Base-by-base conservation (phyloP, 2,888 invertebrate genomes). In the Eupithecia pulchellata region DNA sequence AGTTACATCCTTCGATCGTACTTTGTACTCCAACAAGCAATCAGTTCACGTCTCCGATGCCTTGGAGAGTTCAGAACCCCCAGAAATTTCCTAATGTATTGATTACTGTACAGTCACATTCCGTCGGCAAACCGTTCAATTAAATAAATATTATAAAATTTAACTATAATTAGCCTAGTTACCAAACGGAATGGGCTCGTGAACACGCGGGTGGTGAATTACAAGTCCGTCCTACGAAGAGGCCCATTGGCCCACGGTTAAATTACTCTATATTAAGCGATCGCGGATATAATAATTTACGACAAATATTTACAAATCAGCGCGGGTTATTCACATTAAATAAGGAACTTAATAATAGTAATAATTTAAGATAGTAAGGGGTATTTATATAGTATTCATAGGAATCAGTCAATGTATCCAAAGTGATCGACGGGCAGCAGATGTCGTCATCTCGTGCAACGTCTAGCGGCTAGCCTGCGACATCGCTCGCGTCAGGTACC, bases 161-260 rank as follows among this genome's bases (percentile, higher is more conserved):
- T 91, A 91, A 89, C 93, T 93, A 93, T 84, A 89, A 92, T 91
- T 93, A 94, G 91, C 86, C 93, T 94, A 94, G 88, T 88, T 87
- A 91, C 94, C 94, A 90, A 90, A 85, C 80, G 92, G 93, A 93
- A 93, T 89, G 92, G 89, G 88, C 91, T 88, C 76, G 92, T 94
- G 94, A 94, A 94, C 94, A 94, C 94, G 91, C 93, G 89, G 93
- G 94, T 94, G 94, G 94, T 91, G 86, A 91, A 88, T 91, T 89
- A 91, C 90, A 91, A 91, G 87, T 92, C 91, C 91, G 89, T 91
- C 86, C 88, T 86, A 81, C 81, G 86, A 20, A 42, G 42, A 89
- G 91, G 88, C 90, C 81, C 82, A 79, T 80, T 82, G 89, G 88
- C 90, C 88, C 84, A 84, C 82, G 83, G 85, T 83, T 89, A 90